Evolutionary conservation across 2,113 vertebrate genomes (phyloP).

Genomic region (Lasiurus cinereus): DNA sequence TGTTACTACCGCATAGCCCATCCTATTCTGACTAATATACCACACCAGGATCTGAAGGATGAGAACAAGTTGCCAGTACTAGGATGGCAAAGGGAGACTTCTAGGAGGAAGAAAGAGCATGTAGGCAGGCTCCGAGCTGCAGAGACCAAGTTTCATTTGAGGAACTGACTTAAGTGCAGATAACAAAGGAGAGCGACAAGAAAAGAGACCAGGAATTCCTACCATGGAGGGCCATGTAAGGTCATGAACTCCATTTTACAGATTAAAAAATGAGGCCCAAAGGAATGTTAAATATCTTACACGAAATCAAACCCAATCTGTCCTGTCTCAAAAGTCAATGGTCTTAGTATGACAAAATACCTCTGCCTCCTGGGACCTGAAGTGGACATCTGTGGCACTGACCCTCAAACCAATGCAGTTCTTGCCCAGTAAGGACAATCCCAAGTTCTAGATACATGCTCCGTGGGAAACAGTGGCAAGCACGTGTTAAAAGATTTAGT

Average conservation of each 20-base stretch:
- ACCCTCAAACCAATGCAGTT: neutral
- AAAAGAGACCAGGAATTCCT: neutral
- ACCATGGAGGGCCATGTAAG: neutral
- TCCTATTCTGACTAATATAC: neutral
- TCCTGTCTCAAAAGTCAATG: constrained; percentile 31
- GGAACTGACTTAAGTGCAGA: neutral
- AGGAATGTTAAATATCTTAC: neutral
- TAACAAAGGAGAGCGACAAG: neutral
- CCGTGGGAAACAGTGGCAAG: neutral
- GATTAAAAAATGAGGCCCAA: constrained; percentile 29
- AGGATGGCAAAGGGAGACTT: neutral
- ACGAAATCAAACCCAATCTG: neutral
- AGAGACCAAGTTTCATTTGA: neutral
- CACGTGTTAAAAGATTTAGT: neutral
- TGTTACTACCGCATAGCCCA: neutral
- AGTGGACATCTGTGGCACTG: neutral
- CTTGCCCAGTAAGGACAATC: neutral
- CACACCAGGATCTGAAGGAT: neutral
- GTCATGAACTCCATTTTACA: neutral
- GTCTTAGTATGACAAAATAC: neutral
- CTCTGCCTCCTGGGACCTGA: neutral
- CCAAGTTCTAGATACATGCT: neutral
- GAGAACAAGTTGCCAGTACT: neutral
- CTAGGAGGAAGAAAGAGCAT: neutral
- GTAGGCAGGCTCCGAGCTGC: neutral